phyloP scores from a whole-genome alignment of 2,113 vertebrate genomes.

The Ailuropoda melanoleuca region DNA sequence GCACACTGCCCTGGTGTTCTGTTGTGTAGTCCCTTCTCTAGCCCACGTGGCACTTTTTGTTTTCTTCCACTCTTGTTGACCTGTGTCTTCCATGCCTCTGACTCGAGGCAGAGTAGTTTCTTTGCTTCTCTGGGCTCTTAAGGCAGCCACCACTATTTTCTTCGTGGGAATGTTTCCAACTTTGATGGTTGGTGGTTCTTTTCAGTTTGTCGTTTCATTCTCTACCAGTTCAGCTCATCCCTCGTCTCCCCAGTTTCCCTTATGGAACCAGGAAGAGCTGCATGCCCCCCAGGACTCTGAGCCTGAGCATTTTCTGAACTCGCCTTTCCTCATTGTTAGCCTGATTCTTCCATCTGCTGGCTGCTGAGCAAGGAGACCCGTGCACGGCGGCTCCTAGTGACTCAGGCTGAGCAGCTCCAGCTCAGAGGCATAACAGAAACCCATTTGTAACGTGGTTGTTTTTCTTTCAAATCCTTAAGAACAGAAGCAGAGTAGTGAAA shows the following conservation, averaged over 20 bases:
- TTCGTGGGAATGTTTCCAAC: conserved; percentile 19
- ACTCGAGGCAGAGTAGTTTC: background rate
- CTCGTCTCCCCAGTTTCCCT: background rate
- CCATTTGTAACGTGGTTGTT: conserved; percentile 65
- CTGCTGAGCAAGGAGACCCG: conserved; percentile 26
- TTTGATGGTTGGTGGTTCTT: background rate
- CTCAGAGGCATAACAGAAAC: conserved; percentile 74
- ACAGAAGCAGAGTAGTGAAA: conserved; percentile 22
- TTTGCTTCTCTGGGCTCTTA: background rate
- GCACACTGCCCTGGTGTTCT: background rate
- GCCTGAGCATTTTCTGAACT: conserved; percentile 51
- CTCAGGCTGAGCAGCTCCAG: conserved; percentile 57
- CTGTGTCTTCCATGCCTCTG: background rate
- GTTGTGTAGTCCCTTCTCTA: background rate
- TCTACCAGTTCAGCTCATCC: background rate
- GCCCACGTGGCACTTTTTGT: background rate
- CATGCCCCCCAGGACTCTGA: conserved; percentile 34
- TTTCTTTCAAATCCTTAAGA: conserved; percentile 67
- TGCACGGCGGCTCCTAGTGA: conserved; percentile 36
- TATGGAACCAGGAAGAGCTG: conserved; percentile 35
- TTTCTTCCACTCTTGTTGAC: background rate
- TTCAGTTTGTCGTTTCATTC: conserved; percentile 9
- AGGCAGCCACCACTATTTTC: background rate
- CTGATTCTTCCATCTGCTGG: conserved; percentile 48
- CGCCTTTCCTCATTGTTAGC: background rate